phyloP scores from a whole-genome alignment of 1,140 invertebrate genomes.

The Phymastichus coffea region DNA sequence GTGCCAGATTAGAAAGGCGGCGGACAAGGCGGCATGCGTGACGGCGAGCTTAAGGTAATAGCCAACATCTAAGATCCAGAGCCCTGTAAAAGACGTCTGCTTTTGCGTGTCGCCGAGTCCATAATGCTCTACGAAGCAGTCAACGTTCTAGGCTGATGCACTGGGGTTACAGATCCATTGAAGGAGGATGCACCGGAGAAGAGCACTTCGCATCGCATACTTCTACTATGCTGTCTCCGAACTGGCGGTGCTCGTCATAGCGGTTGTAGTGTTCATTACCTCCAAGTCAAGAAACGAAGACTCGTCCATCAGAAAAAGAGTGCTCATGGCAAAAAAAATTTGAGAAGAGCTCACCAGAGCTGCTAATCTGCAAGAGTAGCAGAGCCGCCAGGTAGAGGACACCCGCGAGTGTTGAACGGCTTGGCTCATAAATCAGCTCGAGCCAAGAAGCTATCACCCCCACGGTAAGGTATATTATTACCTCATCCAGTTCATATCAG shows the following conservation, averaged over 20 bases:
- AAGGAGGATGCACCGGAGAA: not conserved
- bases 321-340: too few relatives aligned
- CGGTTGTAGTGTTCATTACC: not conserved
- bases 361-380: too few relatives aligned
- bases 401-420: too few relatives aligned
- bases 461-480: too few relatives aligned
- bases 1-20: conserved; percentile 21
- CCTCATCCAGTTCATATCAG: too few relatives aligned
- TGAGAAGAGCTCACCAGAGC: too few relatives aligned
- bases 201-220: not conserved
- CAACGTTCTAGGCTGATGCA: conserved; percentile 1
- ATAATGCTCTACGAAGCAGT: conserved; percentile 30
- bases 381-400: too few relatives aligned
- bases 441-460: too few relatives aligned
- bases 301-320: too few relatives aligned
- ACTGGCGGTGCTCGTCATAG: conserved; percentile 14
- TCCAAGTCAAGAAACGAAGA: too few relatives aligned
- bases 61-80: conserved; percentile 30
- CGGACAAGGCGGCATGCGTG: conserved; percentile 21
- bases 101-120: conserved; percentile 23
- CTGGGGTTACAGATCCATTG: not conserved
- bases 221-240: conserved; percentile 34
- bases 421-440: too few relatives aligned
- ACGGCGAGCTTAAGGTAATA: conserved; percentile 25
- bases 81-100: conserved; percentile 18